Evolutionary conservation across 2,797 vertebrate genomes (phyloP).

Genomic region (Xenops minutus): DNA sequence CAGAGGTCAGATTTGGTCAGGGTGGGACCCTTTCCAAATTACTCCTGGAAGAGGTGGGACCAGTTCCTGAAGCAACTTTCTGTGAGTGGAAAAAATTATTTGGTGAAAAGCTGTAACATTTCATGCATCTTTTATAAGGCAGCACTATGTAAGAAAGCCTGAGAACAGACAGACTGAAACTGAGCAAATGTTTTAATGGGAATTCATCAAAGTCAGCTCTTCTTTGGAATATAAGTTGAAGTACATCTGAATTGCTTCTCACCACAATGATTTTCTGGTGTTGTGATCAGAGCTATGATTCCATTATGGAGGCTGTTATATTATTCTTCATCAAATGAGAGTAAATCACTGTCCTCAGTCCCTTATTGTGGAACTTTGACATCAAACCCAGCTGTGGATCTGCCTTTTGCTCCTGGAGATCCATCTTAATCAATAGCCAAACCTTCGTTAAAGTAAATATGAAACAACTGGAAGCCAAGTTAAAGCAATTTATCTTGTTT

Average conservation of each 20-base stretch:
- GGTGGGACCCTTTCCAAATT: constrained; percentile 48
- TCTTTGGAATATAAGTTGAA: not conserved
- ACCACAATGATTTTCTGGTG: not conserved
- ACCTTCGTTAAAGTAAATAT: not conserved
- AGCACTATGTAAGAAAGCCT: not conserved
- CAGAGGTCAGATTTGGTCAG: constrained; percentile 61
- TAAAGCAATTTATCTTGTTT: not conserved
- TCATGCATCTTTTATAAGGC: not conserved
- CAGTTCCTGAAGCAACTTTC: constrained; percentile 63
- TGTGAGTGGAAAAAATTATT: constrained; percentile 53
- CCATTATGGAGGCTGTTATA: not conserved
- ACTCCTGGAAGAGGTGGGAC: constrained; percentile 68
- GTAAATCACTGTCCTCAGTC: not conserved
- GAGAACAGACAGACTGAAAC: not conserved
- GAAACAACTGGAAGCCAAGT: not conserved
- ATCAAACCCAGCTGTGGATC: not conserved
- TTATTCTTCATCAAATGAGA: not conserved
- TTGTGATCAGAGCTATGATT: not conserved
- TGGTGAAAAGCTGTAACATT: constrained; percentile 46
- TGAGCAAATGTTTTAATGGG: not conserved
- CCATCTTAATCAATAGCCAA: not conserved
- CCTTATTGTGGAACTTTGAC: not conserved
- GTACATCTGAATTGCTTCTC: not conserved
- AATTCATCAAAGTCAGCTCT: not conserved
- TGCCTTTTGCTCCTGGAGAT: not conserved